Conservation (phyloP, 2,113 vertebrate species). For the Paratilapia polleni region DNA sequence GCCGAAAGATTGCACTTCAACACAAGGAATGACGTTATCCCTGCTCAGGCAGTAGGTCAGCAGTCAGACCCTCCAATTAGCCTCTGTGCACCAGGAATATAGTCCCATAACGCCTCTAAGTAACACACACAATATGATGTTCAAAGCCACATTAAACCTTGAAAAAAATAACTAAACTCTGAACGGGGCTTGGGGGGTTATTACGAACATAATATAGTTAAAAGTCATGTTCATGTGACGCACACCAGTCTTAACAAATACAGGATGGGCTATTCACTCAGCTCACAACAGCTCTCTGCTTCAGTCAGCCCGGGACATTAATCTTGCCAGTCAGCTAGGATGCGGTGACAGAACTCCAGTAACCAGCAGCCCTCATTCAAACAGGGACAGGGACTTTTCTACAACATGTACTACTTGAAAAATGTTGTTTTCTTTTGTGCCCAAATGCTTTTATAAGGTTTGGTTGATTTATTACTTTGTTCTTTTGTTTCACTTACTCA, state of each 20-base stretch:
- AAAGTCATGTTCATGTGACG: rapidly evolving
- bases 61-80: not conserved
- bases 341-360: not conserved
- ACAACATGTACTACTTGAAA: rapidly evolving
- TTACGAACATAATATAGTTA: rapidly evolving
- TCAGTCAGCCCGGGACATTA: not conserved
- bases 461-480: too few species aligned
- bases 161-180: not conserved
- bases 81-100: not conserved
- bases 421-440: not conserved
- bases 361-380: rapidly evolving
- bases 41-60: rapidly evolving
- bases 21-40: rapidly evolving
- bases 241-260: not conserved
- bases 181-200: not conserved
- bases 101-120: too few species aligned
- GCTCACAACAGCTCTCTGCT: not conserved
- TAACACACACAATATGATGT: not conserved
- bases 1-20: rapidly evolving
- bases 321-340: not conserved
- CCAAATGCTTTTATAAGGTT: not conserved
- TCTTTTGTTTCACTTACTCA: too few species aligned
- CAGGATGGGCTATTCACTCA: not conserved
- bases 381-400: rapidly evolving
- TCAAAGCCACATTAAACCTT: rapidly evolving